Conservation (phyloP, 2,113 vertebrate species). For the Proteles cristata region DNA sequence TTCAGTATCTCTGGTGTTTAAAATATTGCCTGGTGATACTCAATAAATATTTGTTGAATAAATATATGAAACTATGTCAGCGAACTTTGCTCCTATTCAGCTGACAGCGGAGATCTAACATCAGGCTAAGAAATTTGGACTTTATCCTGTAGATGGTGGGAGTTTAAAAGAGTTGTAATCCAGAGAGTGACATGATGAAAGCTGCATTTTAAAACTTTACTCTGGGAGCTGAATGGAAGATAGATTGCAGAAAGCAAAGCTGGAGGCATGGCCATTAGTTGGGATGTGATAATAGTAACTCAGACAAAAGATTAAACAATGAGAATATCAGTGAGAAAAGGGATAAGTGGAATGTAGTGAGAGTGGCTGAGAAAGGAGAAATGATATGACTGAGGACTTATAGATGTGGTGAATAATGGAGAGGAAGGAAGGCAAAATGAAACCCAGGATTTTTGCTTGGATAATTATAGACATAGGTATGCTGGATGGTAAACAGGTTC, state of each 20-base stretch:
- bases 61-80: constrained; percentile 49
- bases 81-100: constrained; percentile 38
- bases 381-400: neutral
- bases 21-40: constrained; percentile 5
- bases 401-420: neutral
- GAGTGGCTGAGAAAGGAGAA: neutral
- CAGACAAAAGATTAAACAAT: constrained; percentile 29
- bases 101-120: constrained; percentile 17
- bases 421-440: neutral
- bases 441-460: neutral
- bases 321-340: neutral
- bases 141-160: neutral
- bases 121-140: constrained; percentile 46
- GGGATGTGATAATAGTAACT: neutral
- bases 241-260: constrained; percentile 6
- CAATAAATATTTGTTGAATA: constrained; percentile 53
- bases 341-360: neutral
- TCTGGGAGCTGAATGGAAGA: neutral
- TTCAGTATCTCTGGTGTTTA: neutral
- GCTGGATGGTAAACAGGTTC: neutral
- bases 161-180: constrained; percentile 43
- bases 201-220: neutral
- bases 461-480: neutral
- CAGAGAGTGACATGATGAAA: neutral
- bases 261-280: neutral